Base-by-base conservation (phyloP, 1,140 invertebrate genomes). In the Eriosoma lanigerum region DNA sequence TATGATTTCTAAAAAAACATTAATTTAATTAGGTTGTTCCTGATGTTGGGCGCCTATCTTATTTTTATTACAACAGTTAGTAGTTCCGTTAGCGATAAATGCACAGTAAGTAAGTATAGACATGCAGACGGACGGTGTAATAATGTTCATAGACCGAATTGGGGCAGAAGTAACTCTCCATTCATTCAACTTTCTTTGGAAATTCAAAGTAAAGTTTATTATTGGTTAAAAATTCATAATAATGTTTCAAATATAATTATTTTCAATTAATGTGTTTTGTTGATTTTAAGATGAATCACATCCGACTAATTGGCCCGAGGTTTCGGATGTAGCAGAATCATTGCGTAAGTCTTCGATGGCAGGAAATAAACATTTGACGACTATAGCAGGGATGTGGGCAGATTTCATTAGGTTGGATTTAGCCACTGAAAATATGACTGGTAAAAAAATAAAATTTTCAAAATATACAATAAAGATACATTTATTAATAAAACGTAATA, bases 71-170 rank as follows among this genome's bases (percentile, higher is more conserved):
- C 56, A 24, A 58, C n/a, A 58, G 29, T 3, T 1, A 58, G 29
- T 58, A 24, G 72, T 44, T 76, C 52, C 2, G 50, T 15, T 9
- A 21, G 8, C 24, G 56, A 76, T n/a, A 64, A 76, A 19, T 93
- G 92, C 84, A 91, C 92, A 6, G 92, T 92, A 1, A 92, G 89
- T 86, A 93, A 92, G 84, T 94, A 91, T 85, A 88, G 97, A 72
- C 92, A 92, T 50, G 90, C 91, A 12, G 93, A 92, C 50, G 97
- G 96, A 0, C 92, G 93, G 84, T 98, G 97, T 85, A 98, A 98
- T 86, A 98, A 98, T 86, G 91, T 97, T 0, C 88, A 93, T 58
- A 92, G 96, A 85, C 90, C 95, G 6, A 89, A 90, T n/a, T 96
- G 94, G 94, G 97, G 96, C 8, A 90, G 91, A 78, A 89, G 93